Evolutionary conservation across 1,140 invertebrate species (phyloP), one percentile per base, ranked within the genome.

Genomic region (Reticulitermes speratus): DNA sequence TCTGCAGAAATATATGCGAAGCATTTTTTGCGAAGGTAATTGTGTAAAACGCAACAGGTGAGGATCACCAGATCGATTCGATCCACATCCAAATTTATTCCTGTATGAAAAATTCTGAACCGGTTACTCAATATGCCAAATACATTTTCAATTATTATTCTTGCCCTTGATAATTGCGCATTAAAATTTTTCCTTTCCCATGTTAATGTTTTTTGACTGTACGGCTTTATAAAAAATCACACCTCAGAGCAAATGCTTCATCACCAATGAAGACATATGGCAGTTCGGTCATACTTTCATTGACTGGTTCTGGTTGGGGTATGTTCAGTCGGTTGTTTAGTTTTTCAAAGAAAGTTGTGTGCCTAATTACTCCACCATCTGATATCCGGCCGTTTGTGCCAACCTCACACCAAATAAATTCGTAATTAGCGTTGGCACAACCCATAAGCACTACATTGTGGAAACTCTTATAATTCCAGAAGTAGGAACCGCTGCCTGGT

Each of bases 221-320:
- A 91, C 86, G 90, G 90, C 65, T 89, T 91, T n/a, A n/a, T 88
- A 90, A 87, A 81, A 91, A 86, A 86, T 90, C 87, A 16, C 86
- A 44, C 32, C 87, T 87, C 30, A 92, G 84, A 48, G 88, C 87
- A 87, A 91, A 92, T 48, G 90, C 90, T 87, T 91, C 90, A 88
- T 92, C 90, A 23, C 89, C 90, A 38, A 91, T 87, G 88, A 91
- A 89, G 86, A 90, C 87, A 84, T 88, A 89, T 45, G 88, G 88
- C 38, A 89, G 48, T n/a, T 44, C 11, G 25, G 83, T 59, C 14
- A 86, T 85, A 32, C 75, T 44, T n/a, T 85, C 38, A 19, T 38
- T 82, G 3, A 86, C 45, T 86, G 86, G 38, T 88, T 52, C 21
- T 87, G 85, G 21, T 52, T 69, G 1, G 86, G 83, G 81, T 9